Conservation (phyloP, 1,140 invertebrate species). For the Carposina sasakii region DNA sequence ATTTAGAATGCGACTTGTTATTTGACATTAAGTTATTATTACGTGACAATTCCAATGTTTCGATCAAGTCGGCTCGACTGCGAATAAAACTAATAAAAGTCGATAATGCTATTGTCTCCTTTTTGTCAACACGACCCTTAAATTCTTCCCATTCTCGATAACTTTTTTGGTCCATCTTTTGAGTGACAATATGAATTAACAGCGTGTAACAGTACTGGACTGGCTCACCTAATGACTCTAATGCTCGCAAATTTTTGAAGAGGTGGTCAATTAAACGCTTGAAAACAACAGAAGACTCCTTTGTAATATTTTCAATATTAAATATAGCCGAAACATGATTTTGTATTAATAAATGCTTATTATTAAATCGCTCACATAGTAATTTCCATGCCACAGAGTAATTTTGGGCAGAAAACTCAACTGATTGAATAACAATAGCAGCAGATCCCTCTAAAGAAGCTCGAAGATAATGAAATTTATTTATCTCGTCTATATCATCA, state of each 20-base stretch:
- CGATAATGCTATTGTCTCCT: not conserved
- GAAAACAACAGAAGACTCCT: not conserved
- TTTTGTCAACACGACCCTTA: not conserved
- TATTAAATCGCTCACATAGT: no score
- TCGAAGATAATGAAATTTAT: no score
- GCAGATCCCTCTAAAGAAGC: no score
- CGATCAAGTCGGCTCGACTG: not conserved
- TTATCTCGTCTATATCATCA: no score
- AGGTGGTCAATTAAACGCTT: not conserved
- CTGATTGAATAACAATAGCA: no score
- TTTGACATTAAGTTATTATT: not conserved
- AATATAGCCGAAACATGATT: no score
- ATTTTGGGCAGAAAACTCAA: no score
- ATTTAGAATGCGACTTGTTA: not conserved
- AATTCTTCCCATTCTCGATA: not conserved
- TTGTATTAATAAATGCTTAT: no score
- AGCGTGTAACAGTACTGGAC: not conserved
- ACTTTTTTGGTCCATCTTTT: not conserved
- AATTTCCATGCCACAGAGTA: no score
- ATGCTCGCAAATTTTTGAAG: not conserved
- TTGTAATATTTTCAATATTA: no score
- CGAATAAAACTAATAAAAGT: not conserved
- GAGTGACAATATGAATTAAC: not conserved
- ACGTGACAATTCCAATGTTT: not conserved
- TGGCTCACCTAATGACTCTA: not conserved